A percentile compares a stretch with the other conserved stretches of the same genome.
These are phyloP conservation scores for Psilanteris sp. DNA, from an alignment of 1,140 invertebrate genomes.

Conservation along the genomic window DNA sequence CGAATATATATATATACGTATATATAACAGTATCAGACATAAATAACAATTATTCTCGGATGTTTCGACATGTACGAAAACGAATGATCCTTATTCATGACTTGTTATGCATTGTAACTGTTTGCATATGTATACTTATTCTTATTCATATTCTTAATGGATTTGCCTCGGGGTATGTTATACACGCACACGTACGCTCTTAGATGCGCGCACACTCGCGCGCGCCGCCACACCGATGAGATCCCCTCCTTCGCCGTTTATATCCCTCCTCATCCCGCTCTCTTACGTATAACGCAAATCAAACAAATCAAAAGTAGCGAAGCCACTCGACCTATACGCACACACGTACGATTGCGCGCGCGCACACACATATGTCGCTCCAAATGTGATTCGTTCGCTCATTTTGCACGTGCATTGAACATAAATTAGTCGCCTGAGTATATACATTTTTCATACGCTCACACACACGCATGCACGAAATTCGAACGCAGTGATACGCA, in stretches of 20 bases:
- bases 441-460: constrained; percentile 14
- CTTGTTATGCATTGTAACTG: constrained; percentile 55
- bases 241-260: constrained; percentile 2
- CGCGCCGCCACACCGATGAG: neutral
- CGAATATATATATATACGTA: too few species aligned
- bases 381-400: constrained; percentile 47
- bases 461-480: constrained; percentile 7
- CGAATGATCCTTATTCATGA: constrained; percentile 59
- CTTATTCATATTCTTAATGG: constrained; percentile 62
- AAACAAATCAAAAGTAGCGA: constrained; percentile 62
- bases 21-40: constrained; percentile 27
- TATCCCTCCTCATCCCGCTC: neutral
- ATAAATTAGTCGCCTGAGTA: constrained; percentile 48
- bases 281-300: constrained; percentile 48
- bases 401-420: constrained; percentile 58
- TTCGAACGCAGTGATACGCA: constrained; percentile 12
- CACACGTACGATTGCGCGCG: neutral
- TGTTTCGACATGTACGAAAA: constrained; percentile 55
- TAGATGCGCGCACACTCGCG: neutral
- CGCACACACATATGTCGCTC: constrained; percentile 6
- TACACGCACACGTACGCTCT: neutral
- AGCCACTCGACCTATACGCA: constrained; percentile 45
- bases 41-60: constrained; percentile 60
- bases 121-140: constrained; percentile 58
- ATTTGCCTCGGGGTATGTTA: constrained; percentile 55